phyloP scores from a whole-genome alignment of 1,140 invertebrate genomes.

The Brachionus paranguensis region DNA sequence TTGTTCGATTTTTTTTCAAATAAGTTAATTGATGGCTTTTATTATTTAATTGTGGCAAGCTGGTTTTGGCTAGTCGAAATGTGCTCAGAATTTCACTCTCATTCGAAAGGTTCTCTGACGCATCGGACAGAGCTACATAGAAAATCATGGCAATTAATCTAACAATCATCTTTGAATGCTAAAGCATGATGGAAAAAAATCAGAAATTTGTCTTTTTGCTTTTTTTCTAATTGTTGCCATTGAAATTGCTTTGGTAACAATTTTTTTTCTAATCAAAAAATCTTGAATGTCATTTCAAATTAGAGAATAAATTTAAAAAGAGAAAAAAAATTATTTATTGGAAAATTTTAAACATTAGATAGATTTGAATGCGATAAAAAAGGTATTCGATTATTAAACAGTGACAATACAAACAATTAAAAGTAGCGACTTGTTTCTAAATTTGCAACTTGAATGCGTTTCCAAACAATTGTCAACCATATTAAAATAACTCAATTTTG shows the following conservation, averaged over 20 bases:
- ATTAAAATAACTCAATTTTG: constrained; percentile 32
- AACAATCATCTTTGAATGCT: not conserved
- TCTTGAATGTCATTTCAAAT: not conserved
- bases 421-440: constrained; percentile 15
- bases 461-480: constrained; percentile 10
- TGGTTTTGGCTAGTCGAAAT: not conserved
- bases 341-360: not conserved
- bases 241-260: constrained; percentile 7
- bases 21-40: not conserved
- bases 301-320: not conserved
- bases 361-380: constrained; percentile 6
- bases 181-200: not conserved
- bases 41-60: not conserved
- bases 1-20: not conserved
- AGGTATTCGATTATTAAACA: constrained; percentile 1
- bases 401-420: not conserved
- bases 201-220: not conserved
- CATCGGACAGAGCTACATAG: not conserved
- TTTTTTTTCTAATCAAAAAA: not conserved
- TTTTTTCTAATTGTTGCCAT: not conserved
- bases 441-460: not conserved
- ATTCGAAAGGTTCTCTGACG: not conserved
- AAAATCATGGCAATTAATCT: not conserved
- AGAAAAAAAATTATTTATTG: not conserved
- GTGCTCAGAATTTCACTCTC: not conserved